Conservation (phyloP, 2,888 invertebrate genomes). For the Odontothrips loti region DNA sequence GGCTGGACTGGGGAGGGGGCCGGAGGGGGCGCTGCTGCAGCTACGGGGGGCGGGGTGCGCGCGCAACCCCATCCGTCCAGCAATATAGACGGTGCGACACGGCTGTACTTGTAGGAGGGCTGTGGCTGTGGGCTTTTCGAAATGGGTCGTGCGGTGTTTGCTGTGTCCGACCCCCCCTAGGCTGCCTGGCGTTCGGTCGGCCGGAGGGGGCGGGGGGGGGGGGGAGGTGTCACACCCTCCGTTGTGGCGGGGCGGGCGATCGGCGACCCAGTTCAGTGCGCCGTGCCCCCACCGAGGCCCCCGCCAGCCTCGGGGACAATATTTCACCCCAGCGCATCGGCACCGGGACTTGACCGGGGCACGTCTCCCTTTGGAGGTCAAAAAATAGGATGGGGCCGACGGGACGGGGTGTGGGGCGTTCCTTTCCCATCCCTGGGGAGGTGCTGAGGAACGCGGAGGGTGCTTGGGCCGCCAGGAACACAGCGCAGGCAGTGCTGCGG, state of each 20-base stretch:
- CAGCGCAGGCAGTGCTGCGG: too few relatives aligned
- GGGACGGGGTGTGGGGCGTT: too few relatives aligned
- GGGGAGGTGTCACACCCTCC: too few relatives aligned
- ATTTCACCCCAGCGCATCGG: not conserved
- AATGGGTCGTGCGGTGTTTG: not conserved
- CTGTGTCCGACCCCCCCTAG: not conserved
- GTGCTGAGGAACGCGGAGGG: too few relatives aligned
- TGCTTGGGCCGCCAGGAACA: too few relatives aligned
- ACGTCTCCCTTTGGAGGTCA: too few relatives aligned
- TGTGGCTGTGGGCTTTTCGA: not conserved
- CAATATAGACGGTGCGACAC: not conserved
- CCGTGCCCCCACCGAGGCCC: not conserved
- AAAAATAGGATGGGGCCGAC: too few relatives aligned
- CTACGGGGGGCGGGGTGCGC: not conserved
- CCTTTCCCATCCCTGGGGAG: too few relatives aligned
- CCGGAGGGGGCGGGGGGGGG: too few relatives aligned
- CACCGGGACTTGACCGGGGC: not conserved
- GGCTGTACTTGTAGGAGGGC: conserved; percentile 5
- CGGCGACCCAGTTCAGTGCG: conserved; percentile 15
- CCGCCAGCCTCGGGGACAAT: not conserved
- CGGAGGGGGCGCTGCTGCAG: not conserved
- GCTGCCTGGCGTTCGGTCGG: not conserved
- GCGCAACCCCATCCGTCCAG: conserved; percentile 6
- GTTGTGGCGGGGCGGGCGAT: not conserved
- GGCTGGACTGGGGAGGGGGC: not conserved